Conservation (phyloP, 2,797 vertebrate genomes). For the Notolabrus celidotus region DNA sequence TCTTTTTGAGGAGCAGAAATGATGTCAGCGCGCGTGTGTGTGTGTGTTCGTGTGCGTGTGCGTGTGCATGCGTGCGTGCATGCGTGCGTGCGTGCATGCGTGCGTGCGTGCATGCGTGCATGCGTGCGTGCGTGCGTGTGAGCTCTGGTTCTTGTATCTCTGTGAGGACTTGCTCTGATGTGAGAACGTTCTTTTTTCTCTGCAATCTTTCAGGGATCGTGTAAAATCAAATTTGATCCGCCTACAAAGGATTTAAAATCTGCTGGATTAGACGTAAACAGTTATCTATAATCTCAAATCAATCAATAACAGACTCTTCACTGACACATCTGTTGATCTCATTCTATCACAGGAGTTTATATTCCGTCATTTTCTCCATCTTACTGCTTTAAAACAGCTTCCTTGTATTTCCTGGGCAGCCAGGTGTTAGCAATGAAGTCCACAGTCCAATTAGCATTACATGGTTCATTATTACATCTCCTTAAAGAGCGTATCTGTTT, state of each 20-base stretch:
- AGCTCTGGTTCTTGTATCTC: background rate
- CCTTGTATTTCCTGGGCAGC: too few relatives aligned
- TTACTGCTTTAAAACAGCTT: too few relatives aligned
- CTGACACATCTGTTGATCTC: too few relatives aligned
- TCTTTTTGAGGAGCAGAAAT: background rate
- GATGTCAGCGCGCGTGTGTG: background rate
- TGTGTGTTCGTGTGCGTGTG: background rate
- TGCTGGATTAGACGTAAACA: background rate
- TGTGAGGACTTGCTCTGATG: slow-evolving; percentile 7
- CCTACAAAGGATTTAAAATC: background rate
- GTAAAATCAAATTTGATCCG: background rate
- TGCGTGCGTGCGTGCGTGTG: background rate
- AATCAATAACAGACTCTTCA: too few relatives aligned
- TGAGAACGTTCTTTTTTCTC: background rate
- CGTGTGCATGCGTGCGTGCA: background rate
- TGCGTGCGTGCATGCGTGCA: background rate
- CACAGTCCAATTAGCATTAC: too few relatives aligned
- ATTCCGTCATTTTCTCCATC: too few relatives aligned
- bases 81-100: background rate
- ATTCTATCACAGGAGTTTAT: too few relatives aligned
- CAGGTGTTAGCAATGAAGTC: too few relatives aligned
- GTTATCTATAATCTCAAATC: background rate
- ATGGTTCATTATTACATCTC: too few relatives aligned
- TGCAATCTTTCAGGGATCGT: background rate
- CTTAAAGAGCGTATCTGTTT: too few relatives aligned